phyloP scores from a whole-genome alignment of 1,140 invertebrate genomes.

The Drosophila fuyamai region DNA sequence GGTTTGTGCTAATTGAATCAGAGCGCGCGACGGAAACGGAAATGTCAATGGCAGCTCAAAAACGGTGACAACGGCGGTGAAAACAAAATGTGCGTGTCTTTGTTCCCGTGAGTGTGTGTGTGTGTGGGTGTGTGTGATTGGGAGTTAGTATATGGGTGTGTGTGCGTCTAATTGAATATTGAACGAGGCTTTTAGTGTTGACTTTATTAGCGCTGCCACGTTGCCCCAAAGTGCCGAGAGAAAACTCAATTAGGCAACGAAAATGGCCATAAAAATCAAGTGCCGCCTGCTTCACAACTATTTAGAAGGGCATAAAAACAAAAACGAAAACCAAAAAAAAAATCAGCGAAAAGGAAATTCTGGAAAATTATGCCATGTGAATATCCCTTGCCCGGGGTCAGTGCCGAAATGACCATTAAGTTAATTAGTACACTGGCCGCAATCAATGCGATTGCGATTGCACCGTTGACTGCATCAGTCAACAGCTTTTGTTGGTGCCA shows the following conservation, averaged over 20 bases:
- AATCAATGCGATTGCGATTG: conserved; percentile 63
- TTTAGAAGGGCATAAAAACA: background rate
- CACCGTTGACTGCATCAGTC: conserved; percentile 58
- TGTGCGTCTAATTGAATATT: conserved; percentile 75
- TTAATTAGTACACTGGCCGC: conserved; percentile 65
- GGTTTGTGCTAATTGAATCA: conserved; percentile 77
- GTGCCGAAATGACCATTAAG: conserved; percentile 56
- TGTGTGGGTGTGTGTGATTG: conserved; percentile 16
- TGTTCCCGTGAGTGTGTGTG: conserved; percentile 12
- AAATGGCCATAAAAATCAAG: conserved; percentile 57
- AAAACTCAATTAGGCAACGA: conserved; percentile 73
- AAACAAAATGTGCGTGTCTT: conserved; percentile 35
- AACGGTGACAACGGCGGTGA: conserved; percentile 57
- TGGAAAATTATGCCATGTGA: conserved; percentile 29
- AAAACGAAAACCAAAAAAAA: background rate
- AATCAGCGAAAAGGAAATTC: background rate
- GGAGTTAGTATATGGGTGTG: conserved; percentile 8
- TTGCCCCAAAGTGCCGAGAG: conserved; percentile 61
- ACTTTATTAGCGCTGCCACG: conserved; percentile 75
- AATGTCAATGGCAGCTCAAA: conserved; percentile 79
- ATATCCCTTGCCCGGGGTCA: conserved; percentile 10
- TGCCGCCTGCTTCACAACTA: conserved; percentile 3
- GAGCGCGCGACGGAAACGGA: conserved; percentile 66
- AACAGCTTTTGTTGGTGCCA: conserved; percentile 41
- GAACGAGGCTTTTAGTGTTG: conserved; percentile 80